Conservation (phyloP, 2,113 vertebrate genomes). For the Chrysemys picta region DNA sequence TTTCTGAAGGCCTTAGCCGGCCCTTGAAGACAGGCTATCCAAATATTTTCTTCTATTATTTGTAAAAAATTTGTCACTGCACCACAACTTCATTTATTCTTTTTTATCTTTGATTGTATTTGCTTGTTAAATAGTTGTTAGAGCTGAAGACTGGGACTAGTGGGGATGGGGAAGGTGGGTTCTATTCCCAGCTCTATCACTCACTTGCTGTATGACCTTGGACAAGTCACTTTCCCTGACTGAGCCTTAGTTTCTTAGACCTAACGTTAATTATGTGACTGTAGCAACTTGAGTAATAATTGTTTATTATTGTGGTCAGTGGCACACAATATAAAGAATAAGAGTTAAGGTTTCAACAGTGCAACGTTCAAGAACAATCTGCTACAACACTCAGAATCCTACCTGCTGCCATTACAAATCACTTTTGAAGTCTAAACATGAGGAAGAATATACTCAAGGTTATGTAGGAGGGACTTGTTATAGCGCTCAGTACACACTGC, state of each 20-base stretch:
- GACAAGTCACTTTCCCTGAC: neutral
- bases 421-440: neutral
- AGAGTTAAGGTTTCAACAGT: neutral
- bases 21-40: neutral
- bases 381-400: neutral
- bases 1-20: neutral
- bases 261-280: neutral
- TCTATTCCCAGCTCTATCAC: neutral
- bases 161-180: neutral
- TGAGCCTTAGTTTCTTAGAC: neutral
- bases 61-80: neutral
- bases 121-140: neutral
- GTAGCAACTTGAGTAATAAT: neutral
- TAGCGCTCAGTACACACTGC: neutral
- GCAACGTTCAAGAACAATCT: neutral
- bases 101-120: neutral
- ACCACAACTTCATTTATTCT: neutral
- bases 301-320: neutral
- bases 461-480: neutral
- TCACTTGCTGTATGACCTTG: neutral
- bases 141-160: neutral
- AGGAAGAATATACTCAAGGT: neutral
- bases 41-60: neutral
- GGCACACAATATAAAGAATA: neutral
- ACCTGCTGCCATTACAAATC: neutral